Evolutionary conservation across 2,888 invertebrate species (phyloP).

Genomic region (Mesorhabditis spiculigera): DNA sequence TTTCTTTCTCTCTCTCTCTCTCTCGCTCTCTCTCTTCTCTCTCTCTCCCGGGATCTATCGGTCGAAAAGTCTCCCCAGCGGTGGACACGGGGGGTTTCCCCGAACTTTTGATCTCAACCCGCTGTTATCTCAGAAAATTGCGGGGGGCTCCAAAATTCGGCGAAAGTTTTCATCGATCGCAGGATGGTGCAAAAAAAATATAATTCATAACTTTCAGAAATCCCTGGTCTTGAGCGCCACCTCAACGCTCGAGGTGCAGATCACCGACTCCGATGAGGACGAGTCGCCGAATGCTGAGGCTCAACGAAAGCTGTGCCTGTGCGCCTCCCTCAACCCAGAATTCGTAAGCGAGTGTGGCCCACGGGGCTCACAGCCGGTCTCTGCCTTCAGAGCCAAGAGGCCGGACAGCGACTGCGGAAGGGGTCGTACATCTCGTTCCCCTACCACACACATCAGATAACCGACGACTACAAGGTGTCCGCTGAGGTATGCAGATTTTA

Average conservation of each 20-base stretch:
- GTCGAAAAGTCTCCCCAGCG: no score
- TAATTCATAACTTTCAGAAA: conserved; percentile 26
- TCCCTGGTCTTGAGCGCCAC: conserved; percentile 49
- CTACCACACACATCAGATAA: conserved; percentile 47
- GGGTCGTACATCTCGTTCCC: conserved; percentile 37
- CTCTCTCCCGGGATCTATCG: not conserved
- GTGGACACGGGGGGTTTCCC: conserved; percentile 11
- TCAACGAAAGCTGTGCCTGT: conserved; percentile 43
- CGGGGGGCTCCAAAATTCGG: not conserved
- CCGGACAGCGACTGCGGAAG: conserved; percentile 30
- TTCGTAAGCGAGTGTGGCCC: conserved; percentile 12
- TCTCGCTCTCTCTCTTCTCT: not conserved
- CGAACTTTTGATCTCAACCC: conserved; percentile 10
- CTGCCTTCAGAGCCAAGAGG: conserved; percentile 31
- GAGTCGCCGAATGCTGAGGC: conserved; percentile 27
- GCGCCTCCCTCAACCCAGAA: conserved; percentile 38
- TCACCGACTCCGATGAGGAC: conserved; percentile 38
- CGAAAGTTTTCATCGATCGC: not conserved
- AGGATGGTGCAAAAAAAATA: not conserved
- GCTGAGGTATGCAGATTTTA: conserved; percentile 36
- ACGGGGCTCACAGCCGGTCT: not conserved
- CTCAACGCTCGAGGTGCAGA: conserved; percentile 36
- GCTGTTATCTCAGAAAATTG: conserved; percentile 5
- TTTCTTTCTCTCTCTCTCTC: not conserved
- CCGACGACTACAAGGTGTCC: conserved; percentile 55